These are phyloP conservation scores for Eucera pruinosa DNA, from an alignment of 2,888 invertebrate genomes.

Conservation along the genomic window DNA sequence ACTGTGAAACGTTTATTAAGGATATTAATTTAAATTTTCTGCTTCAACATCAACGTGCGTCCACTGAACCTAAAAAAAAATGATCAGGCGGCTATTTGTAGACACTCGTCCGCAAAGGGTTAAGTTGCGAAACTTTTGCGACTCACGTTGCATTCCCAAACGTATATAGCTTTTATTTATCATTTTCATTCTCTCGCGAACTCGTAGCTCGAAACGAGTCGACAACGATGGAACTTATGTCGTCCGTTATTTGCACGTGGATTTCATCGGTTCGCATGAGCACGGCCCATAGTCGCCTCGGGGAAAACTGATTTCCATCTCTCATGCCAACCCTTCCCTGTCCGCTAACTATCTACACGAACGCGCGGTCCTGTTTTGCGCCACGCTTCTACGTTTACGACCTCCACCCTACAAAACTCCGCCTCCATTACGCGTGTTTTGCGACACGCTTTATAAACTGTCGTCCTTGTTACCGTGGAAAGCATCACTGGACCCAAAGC, in stretches of 20 bases:
- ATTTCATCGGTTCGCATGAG: constrained; percentile 62
- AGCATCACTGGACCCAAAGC: constrained; percentile 20
- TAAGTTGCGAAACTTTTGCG: too few species aligned
- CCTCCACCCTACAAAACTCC: constrained; percentile 59
- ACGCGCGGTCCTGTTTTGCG: constrained; percentile 75
- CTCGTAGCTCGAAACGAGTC: not conserved
- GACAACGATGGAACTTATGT: constrained; percentile 42
- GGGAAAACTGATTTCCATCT: constrained; percentile 68
- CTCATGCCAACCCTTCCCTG: not conserved
- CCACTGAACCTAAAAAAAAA: too few species aligned
- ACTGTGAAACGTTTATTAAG: too few species aligned
- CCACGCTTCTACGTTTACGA: constrained; percentile 70
- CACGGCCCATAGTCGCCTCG: constrained; percentile 54
- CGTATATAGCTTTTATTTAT: too few species aligned
- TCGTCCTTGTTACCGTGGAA: constrained; percentile 56
- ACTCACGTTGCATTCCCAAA: too few species aligned
- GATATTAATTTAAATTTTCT: too few species aligned
- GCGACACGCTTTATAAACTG: constrained; percentile 70
- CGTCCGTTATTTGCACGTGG: constrained; percentile 35
- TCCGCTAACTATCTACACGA: constrained; percentile 71
- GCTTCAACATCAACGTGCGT: too few species aligned
- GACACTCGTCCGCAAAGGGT: too few species aligned
- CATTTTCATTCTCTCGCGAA: constrained; percentile 15
- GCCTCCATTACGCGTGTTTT: constrained; percentile 75
- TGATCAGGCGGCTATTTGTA: too few species aligned